phyloP scores from a whole-genome alignment of 2,888 invertebrate species.

The Capitulum mitella region DNA sequence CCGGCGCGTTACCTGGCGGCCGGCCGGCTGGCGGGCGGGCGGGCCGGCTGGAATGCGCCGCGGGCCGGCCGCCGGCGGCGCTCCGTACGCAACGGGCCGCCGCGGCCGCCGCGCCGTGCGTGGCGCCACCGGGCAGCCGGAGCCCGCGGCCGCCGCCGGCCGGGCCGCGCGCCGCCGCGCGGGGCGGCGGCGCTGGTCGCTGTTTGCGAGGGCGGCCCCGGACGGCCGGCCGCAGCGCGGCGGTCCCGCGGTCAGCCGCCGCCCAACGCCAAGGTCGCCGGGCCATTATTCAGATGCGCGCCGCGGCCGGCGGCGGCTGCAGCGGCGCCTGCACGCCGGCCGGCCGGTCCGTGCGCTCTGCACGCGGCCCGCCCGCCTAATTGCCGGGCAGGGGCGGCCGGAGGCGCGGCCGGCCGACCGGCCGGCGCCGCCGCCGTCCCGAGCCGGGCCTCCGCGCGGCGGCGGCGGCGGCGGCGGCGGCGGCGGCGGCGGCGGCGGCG shows the following conservation, averaged over 20 bases:
- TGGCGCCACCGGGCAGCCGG: not conserved
- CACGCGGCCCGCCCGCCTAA: not conserved
- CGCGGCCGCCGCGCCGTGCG: not conserved
- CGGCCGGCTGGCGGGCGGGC: not conserved
- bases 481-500: not conserved
- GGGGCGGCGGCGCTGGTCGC: not conserved
- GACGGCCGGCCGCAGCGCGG: not conserved
- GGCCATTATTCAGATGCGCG: not conserved
- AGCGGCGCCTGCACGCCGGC: not conserved
- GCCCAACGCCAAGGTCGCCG: not conserved
- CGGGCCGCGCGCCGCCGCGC: not conserved
- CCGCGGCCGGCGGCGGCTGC: not conserved
- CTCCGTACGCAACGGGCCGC: not conserved
- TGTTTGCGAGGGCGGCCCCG: not conserved
- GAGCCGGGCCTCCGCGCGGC: no score
- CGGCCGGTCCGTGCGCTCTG: not conserved
- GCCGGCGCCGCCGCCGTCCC: no score
- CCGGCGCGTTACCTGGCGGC: not conserved
- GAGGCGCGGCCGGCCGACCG: not conserved
- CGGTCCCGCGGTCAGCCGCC: not conserved
- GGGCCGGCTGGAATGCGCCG: slow-evolving; percentile 12
- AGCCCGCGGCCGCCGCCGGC: no score
- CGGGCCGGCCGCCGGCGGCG: not conserved
- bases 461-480: not conserved
- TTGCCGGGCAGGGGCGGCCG: not conserved